Base-by-base conservation (phyloP, 2,113 vertebrate species). In the Corythornis cristatus region DNA sequence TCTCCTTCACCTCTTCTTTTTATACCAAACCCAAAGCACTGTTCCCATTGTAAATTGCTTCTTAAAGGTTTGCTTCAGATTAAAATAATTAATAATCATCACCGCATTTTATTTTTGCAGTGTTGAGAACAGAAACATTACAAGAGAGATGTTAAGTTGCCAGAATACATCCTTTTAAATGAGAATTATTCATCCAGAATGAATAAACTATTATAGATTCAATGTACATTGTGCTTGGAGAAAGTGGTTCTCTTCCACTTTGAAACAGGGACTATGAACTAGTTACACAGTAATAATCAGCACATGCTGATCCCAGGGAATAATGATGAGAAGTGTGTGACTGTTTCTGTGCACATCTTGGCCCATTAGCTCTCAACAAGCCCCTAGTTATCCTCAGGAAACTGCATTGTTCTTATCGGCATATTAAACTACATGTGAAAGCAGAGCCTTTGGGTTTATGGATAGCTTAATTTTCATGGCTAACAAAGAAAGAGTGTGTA, bases 211-310 rank as follows among this genome's bases (percentile, higher is more conserved):
- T 54, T 50, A 72, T 42, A 76, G n/a, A 56, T 42, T 37, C 64
- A 66, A 26, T 40, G 58, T 71, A 79, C 48, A 54, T 46, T 79
- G 23, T 89, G 28, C 72, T 83, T 60, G 73, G 60, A 93, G 42
- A 89, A 94, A 85, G 50, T 1, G 2, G 26, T 70, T 85, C 66
- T 91, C 51, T 83, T 91, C 64, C 9, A 11, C 37, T 82, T 71
- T 91, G 79, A 93, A 94, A 86, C 42, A 25, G 22, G 12, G 33
- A 53, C 88, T 96, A 90, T 93, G 88, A 91, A 77, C 71, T 93
- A 93, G 96, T 95, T 95, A 85, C 19, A 68, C 37, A 88, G 79
- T 77, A 83, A 94, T 83, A 91, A 74, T 43, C 75, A 88, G 85
- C 89, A 94, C 78, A 83, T 74, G 46, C 46, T 88, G 85, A 93